Evolutionary conservation across 2,113 vertebrate species (phyloP).

Genomic region (Ascaphus truei): DNA sequence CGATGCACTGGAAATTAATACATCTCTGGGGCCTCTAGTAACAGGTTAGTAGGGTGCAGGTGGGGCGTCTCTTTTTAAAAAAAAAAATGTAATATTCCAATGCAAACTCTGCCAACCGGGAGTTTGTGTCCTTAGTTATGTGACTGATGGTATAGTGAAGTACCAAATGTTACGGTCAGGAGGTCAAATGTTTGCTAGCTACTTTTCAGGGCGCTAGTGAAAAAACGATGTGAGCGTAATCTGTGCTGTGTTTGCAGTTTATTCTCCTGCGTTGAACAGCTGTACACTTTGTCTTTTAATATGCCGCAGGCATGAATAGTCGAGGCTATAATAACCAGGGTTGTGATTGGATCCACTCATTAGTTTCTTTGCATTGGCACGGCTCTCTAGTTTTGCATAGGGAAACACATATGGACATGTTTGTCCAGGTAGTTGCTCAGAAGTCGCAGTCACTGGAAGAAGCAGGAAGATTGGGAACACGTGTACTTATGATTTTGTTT

Average conservation of each 20-base stretch:
- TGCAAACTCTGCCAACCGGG: too few relatives aligned
- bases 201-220: neutral
- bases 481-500: too few relatives aligned
- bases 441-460: neutral
- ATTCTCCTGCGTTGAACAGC: neutral
- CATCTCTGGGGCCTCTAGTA: too few relatives aligned
- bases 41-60: too few relatives aligned
- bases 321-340: neutral
- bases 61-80: too few relatives aligned
- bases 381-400: neutral
- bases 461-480: too few relatives aligned
- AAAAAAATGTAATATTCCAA: too few relatives aligned
- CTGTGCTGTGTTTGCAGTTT: neutral
- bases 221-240: neutral
- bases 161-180: too few relatives aligned
- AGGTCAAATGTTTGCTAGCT: neutral
- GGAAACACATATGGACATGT: neutral
- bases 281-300: neutral
- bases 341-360: neutral
- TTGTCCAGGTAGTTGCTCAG: neutral
- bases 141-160: neutral
- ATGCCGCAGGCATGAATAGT: neutral
- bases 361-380: neutral
- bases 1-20: too few relatives aligned
- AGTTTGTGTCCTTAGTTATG: too few relatives aligned